phyloP scores from a whole-genome alignment of 2,113 vertebrate genomes.

The Heterocephalus glaber region DNA sequence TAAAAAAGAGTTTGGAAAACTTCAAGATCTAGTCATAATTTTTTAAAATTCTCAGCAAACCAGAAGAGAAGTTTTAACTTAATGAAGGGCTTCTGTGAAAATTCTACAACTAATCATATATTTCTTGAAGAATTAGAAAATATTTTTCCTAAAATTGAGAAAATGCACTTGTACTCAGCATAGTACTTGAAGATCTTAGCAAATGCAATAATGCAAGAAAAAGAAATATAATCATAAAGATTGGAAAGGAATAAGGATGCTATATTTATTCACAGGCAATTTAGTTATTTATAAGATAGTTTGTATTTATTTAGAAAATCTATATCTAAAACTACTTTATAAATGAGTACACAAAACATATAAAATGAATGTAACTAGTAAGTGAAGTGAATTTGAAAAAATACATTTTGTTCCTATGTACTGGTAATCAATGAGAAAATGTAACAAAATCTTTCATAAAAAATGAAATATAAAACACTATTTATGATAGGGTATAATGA shows the following conservation, averaged over 20 bases:
- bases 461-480: background rate
- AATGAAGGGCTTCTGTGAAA: background rate
- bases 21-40: background rate
- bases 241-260: background rate
- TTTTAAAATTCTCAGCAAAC: background rate
- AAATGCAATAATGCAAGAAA: background rate
- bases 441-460: background rate
- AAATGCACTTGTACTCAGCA: background rate
- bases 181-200: background rate
- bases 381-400: background rate
- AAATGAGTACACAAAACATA: background rate
- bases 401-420: background rate
- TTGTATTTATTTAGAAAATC: background rate
- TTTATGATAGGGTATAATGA: background rate
- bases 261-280: background rate
- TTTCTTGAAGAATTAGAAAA: background rate
- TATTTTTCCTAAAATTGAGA: background rate
- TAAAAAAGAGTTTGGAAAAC: background rate
- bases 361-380: background rate
- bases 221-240: background rate
- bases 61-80: too few relatives aligned
- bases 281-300: background rate
- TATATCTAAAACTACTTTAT: background rate
- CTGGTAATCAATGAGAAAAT: background rate
- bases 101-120: background rate